Conservation (phyloP, 2,113 vertebrate genomes). For the Solea senegalensis region DNA sequence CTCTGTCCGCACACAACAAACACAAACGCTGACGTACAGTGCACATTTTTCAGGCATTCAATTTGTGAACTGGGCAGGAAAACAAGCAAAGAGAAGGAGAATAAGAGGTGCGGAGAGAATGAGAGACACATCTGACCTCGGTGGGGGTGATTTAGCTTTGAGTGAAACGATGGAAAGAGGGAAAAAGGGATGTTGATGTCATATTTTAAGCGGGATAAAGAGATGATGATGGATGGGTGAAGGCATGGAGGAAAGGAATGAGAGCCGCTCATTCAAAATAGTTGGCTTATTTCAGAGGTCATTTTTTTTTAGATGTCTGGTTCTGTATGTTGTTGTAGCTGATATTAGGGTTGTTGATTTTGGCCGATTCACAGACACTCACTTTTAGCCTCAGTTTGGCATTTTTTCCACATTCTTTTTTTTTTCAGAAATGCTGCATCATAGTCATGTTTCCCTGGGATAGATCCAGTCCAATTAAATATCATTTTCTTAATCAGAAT, state of each 20-base stretch:
- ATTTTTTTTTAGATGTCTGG: background rate
- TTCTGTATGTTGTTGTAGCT: constrained; percentile 17
- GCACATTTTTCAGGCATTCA: constrained; percentile 68
- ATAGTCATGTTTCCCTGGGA: background rate
- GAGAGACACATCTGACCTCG: constrained; percentile 41
- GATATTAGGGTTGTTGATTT: constrained; percentile 12
- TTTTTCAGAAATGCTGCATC: background rate
- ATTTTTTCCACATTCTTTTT: background rate
- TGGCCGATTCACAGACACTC: constrained; percentile 1
- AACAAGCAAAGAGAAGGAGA: constrained; percentile 50
- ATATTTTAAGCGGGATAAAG: constrained; percentile 14
- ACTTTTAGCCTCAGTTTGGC: background rate
- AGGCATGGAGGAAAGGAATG: background rate
- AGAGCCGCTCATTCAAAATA: background rate
- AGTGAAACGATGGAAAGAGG: constrained; percentile 7
- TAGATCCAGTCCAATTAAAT: no score
- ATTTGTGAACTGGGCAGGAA: constrained; percentile 74
- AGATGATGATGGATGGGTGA: constrained; percentile 8
- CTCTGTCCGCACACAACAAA: constrained; percentile 16
- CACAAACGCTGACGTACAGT: constrained; percentile 37
- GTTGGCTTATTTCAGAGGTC: constrained; percentile 4
- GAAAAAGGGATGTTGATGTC: constrained; percentile 3
- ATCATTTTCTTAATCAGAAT: no score
- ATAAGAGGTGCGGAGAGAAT: constrained; percentile 2
- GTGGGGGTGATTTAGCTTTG: constrained; percentile 51